phyloP scores from a whole-genome alignment of 1,140 invertebrate species.

The Chrysomallon squamiferum region DNA sequence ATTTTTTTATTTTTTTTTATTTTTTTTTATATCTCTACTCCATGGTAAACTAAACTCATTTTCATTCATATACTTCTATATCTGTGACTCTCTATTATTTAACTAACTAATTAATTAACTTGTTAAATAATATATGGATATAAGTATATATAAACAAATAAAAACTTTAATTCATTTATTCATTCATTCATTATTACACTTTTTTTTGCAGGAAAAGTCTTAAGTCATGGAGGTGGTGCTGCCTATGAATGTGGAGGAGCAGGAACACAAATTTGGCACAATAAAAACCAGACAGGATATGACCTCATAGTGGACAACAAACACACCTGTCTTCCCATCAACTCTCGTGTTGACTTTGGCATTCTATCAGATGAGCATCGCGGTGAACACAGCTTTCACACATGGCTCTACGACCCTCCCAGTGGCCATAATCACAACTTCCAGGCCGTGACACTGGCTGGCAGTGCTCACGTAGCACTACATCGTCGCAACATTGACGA shows the following conservation, averaged over 20 bases:
- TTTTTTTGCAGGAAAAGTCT: constrained; percentile 27
- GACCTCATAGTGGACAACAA: constrained; percentile 42
- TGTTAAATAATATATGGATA: too few relatives aligned
- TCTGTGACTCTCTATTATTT: too few relatives aligned
- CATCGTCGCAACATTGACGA: constrained; percentile 33
- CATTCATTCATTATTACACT: too few relatives aligned
- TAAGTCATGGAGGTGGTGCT: constrained; percentile 33
- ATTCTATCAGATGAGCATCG: constrained; percentile 29
- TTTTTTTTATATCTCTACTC: too few relatives aligned
- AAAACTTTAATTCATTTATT: too few relatives aligned
- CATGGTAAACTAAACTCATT: too few relatives aligned
- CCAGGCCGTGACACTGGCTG: constrained; percentile 29
- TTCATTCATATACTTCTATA: too few relatives aligned
- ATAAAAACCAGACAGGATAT: constrained; percentile 19
- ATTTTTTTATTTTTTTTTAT: too few relatives aligned
- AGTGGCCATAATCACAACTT: constrained; percentile 27
- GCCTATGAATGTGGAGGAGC: constrained; percentile 48
- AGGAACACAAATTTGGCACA: constrained; percentile 34
- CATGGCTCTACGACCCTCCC: constrained; percentile 43
- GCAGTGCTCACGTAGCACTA: constrained; percentile 40
- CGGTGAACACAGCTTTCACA: constrained; percentile 44
- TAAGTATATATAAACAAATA: too few relatives aligned
- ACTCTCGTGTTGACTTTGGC: constrained; percentile 31
- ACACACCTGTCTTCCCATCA: constrained; percentile 29
- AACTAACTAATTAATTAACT: too few relatives aligned